Evolutionary conservation across 2,888 invertebrate genomes (phyloP).

Genomic region (Corbicula japonica): DNA sequence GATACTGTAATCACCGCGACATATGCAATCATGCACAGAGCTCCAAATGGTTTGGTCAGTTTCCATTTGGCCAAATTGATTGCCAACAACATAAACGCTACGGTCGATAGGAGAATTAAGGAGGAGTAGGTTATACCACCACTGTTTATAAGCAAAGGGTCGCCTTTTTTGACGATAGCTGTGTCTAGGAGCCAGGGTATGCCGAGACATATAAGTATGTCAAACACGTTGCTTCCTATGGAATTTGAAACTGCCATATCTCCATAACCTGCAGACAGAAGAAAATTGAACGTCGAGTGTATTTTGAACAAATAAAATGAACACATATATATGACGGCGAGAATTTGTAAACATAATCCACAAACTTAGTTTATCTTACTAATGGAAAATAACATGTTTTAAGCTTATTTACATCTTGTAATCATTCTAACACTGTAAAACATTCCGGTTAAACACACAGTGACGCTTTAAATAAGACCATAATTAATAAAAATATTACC

Average conservation of each 20-base stretch:
- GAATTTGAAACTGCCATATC: conserved; percentile 86
- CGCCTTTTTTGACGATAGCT: conserved; percentile 83
- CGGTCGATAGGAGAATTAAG: conserved; percentile 92
- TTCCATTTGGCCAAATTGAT: conserved; percentile 90
- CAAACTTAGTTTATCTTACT: too few relatives aligned
- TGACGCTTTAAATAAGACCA: too few relatives aligned
- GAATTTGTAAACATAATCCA: too few relatives aligned
- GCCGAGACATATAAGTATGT: conserved; percentile 84
- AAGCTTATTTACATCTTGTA: too few relatives aligned
- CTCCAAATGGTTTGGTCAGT: conserved; percentile 91
- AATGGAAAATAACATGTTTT: too few relatives aligned
- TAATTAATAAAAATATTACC: too few relatives aligned
- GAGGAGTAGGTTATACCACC: conserved; percentile 94
- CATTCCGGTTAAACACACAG: too few relatives aligned
- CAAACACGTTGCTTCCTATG: conserved; percentile 86
- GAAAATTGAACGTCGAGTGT: too few relatives aligned
- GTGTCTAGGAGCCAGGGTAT: conserved; percentile 84
- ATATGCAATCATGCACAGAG: conserved; percentile 90
- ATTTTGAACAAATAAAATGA: too few relatives aligned
- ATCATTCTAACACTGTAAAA: too few relatives aligned
- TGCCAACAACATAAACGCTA: conserved; percentile 90
- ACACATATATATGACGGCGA: too few relatives aligned
- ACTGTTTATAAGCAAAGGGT: conserved; percentile 92
- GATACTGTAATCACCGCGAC: conserved; percentile 91
- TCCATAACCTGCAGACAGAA: conserved; percentile 78